These are phyloP conservation scores for Acronicta psi DNA, from an alignment of 2,888 invertebrate species.

Conservation along the genomic window DNA sequence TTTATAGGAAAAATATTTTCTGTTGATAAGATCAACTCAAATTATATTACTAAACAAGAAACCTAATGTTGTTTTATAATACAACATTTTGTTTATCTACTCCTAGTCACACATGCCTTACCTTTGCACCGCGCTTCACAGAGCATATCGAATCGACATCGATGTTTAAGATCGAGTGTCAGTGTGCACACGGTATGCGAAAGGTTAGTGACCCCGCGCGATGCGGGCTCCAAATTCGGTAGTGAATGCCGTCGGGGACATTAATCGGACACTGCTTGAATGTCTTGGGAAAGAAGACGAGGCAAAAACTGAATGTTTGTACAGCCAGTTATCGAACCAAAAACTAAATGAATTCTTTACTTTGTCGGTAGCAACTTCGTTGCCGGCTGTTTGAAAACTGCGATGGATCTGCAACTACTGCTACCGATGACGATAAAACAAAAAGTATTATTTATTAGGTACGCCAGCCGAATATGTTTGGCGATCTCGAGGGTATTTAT, in stretches of 20 bases:
- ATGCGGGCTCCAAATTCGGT: slow-evolving; percentile 83
- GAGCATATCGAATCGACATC: slow-evolving; percentile 70
- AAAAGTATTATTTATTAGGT: background rate
- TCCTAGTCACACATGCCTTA: slow-evolving; percentile 29
- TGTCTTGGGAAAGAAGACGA: slow-evolving; percentile 59
- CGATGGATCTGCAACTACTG: slow-evolving; percentile 1
- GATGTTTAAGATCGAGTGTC: slow-evolving; percentile 66
- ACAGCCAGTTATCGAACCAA: slow-evolving; percentile 38
- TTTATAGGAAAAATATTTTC: too few species aligned
- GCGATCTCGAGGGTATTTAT: too few species aligned
- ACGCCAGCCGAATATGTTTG: background rate
- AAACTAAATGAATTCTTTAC: slow-evolving; percentile 24
- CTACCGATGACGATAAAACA: background rate
- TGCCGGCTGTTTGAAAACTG: background rate
- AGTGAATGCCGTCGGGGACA: slow-evolving; percentile 74
- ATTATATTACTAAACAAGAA: background rate
- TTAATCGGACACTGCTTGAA: slow-evolving; percentile 77
- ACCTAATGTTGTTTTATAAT: slow-evolving; percentile 2
- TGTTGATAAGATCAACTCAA: background rate
- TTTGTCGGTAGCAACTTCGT: slow-evolving; percentile 9
- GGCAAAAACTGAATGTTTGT: slow-evolving; percentile 49
- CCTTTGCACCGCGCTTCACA: slow-evolving; percentile 39
- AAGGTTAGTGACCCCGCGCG: slow-evolving; percentile 75
- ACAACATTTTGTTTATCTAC: slow-evolving; percentile 14
- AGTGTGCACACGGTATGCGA: slow-evolving; percentile 65